These are phyloP conservation scores for Perizoma flavofasciatum DNA, from an alignment of 2,888 invertebrate species.

Conservation along the genomic window DNA sequence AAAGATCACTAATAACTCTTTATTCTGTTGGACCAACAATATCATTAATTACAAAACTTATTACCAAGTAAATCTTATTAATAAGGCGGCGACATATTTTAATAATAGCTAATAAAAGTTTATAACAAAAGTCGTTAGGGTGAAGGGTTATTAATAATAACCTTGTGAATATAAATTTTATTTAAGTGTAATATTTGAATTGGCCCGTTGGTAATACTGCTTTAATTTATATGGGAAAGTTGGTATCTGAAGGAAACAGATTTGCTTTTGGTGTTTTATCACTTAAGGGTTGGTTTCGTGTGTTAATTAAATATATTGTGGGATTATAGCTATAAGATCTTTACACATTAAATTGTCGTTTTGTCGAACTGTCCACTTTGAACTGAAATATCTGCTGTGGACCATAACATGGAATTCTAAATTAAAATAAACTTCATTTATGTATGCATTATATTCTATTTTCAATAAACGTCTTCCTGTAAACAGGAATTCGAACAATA, in stretches of 20 bases:
- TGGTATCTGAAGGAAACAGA: slow-evolving; percentile 2
- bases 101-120: slow-evolving; percentile 66
- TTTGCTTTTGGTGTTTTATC: too few species aligned
- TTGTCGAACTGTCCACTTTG: too few species aligned
- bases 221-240: slow-evolving; percentile 22
- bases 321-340: too few species aligned
- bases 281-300: too few species aligned
- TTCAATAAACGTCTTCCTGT: too few species aligned
- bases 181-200: slow-evolving; percentile 37
- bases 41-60: not conserved
- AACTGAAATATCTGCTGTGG: too few species aligned
- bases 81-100: slow-evolving; percentile 57
- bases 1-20: too few species aligned
- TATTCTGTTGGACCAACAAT: slow-evolving; percentile 28
- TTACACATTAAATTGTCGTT: too few species aligned
- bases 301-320: too few species aligned
- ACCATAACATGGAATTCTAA: too few species aligned
- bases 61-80: slow-evolving; percentile 41
- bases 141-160: slow-evolving; percentile 43
- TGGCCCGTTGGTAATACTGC: slow-evolving; percentile 14
- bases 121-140: slow-evolving; percentile 56
- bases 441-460: too few species aligned
- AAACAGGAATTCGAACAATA: slow-evolving; percentile 2
- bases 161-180: slow-evolving; percentile 41
- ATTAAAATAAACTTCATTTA: too few species aligned